These are phyloP conservation scores for Drosophila helvetica DNA, from an alignment of 2,888 invertebrate genomes.

Conservation along the genomic window DNA sequence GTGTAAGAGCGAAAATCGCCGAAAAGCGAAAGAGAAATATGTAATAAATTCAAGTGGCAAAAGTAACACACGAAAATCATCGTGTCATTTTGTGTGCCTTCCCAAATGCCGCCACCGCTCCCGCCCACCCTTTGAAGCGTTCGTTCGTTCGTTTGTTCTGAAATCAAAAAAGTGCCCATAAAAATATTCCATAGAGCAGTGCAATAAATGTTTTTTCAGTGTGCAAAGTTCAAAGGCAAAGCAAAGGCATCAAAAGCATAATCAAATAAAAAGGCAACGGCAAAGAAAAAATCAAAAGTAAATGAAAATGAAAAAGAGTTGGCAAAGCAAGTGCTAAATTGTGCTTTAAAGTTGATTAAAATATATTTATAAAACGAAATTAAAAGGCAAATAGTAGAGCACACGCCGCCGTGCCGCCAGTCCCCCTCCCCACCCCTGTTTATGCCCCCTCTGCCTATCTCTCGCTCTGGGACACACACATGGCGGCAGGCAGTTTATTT, in stretches of 20 bases:
- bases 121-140: constrained; percentile 3
- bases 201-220: constrained; percentile 50
- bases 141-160: not conserved
- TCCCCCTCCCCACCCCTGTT: constrained; percentile 1
- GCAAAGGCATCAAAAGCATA: constrained; percentile 14
- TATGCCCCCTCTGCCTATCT: constrained; percentile 20
- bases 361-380: constrained; percentile 12
- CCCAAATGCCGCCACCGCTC: constrained; percentile 5
- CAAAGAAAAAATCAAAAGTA: constrained; percentile 29
- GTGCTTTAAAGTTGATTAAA: not conserved
- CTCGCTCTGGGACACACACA: constrained; percentile 26
- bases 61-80: constrained; percentile 15
- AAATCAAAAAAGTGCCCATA: constrained; percentile 41
- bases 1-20: constrained; percentile 46
- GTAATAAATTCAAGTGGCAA: constrained; percentile 13
- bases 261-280: constrained; percentile 32
- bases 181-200: constrained; percentile 46
- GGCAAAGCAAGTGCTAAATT: constrained; percentile 22
- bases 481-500: constrained; percentile 32
- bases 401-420: constrained; percentile 3
- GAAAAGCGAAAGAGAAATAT: constrained; percentile 13
- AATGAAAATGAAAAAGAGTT: constrained; percentile 2
- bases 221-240: constrained; percentile 55
- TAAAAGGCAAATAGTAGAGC: constrained; percentile 9
- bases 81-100: constrained; percentile 3